Conservation (phyloP, 2,113 vertebrate genomes). For the Myxocyprinus asiaticus region DNA sequence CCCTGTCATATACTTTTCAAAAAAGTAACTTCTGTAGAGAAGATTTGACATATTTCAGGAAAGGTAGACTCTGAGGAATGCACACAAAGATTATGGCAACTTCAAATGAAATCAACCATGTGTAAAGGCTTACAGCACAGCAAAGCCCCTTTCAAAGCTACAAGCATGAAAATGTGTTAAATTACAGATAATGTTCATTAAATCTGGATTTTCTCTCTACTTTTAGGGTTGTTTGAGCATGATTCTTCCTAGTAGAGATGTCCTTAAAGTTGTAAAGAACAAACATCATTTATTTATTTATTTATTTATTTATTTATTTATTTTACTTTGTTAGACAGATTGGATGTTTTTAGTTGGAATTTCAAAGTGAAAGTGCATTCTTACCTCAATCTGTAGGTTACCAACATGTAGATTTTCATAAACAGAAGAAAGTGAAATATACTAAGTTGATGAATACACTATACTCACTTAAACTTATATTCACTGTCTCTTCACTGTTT, state of each 20-base stretch:
- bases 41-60: slow-evolving; percentile 66
- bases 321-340: neutral
- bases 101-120: slow-evolving; percentile 64
- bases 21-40: slow-evolving; percentile 59
- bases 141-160: slow-evolving; percentile 59
- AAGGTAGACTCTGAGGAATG: slow-evolving; percentile 64
- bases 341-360: neutral
- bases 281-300: neutral
- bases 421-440: neutral
- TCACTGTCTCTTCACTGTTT: neutral
- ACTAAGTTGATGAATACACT: neutral
- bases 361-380: neutral
- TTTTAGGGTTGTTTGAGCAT: slow-evolving; percentile 42
- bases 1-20: slow-evolving; percentile 63
- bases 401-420: neutral
- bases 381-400: neutral
- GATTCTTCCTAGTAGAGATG: slow-evolving; percentile 11
- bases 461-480: neutral
- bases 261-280: neutral
- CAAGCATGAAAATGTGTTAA: slow-evolving; percentile 51
- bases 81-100: slow-evolving; percentile 63
- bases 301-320: neutral
- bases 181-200: slow-evolving; percentile 51
- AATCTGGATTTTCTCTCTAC: slow-evolving; percentile 36
- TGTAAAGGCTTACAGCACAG: slow-evolving; percentile 38